Conservation (phyloP, 2,797 vertebrate species). For the Sphaeramia orbicularis region DNA sequence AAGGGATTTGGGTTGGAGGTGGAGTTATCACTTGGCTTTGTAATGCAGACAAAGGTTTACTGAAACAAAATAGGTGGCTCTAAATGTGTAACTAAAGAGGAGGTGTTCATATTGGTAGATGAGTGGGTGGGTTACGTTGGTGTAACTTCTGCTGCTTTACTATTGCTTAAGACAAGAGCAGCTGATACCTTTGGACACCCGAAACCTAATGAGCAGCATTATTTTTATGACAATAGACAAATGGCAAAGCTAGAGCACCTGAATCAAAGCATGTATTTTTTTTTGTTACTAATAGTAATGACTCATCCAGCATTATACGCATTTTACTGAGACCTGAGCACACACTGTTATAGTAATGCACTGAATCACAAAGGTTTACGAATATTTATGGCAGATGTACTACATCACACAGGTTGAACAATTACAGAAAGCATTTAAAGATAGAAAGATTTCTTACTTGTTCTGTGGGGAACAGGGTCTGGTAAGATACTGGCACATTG, state of each 20-base stretch:
- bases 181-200: background rate
- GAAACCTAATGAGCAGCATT: background rate
- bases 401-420: slow-evolving; percentile 3
- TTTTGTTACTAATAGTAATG: background rate
- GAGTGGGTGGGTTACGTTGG: slow-evolving; percentile 10
- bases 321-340: slow-evolving; percentile 10
- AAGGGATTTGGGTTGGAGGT: background rate
- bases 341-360: slow-evolving; percentile 11
- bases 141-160: slow-evolving; percentile 10
- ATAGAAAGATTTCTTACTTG: slow-evolving; percentile 89
- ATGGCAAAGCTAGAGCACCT: background rate
- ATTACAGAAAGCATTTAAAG: background rate
- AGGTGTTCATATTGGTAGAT: slow-evolving; percentile 8
- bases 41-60: slow-evolving; percentile 19
- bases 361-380: slow-evolving; percentile 4
- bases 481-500: slow-evolving; percentile 99
- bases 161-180: background rate
- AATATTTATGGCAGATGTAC: slow-evolving; percentile 16
- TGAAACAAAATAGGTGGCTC: slow-evolving; percentile 18
- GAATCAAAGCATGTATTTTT: slow-evolving; percentile 1
- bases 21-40: background rate
- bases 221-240: background rate
- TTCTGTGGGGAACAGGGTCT: slow-evolving; percentile 98
- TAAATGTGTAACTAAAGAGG: slow-evolving; percentile 31
- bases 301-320: background rate